Evolutionary conservation across 2,888 invertebrate species (phyloP), one percentile per base, ranked within the genome.

Genomic region (Drosophila crucigera): DNA sequence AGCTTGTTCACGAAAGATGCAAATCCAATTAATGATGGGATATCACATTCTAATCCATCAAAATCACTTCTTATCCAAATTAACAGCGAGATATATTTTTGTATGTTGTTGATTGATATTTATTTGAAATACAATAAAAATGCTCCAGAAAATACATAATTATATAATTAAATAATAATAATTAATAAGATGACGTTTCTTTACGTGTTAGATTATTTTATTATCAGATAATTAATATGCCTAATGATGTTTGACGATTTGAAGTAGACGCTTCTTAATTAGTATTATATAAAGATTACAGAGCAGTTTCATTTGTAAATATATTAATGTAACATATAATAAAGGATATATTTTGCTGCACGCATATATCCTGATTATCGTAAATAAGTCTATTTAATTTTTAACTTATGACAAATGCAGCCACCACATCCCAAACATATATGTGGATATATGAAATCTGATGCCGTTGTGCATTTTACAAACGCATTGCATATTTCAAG

Each of bases 401-500:
- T 70, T 67, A 43, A 54, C 64, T 62, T 56, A 55, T 68, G 76
- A 55, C 58, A 71, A 58, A 37, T 35, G 19, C 49, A 47, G 16
- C 30, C 25, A 31, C 28, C 19, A 30, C 62, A 56, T 4, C 47
- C 2, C 22, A 25, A 35, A n/a, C 14, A 50, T 5, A 28, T 33
- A 14, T 52, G 25, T 43, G 30, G 33, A 55, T 10, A 10, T 35
- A 28, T 22, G 35, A 49, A 37, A 4, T 19, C 31, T 50, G 52
- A 47, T 54, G 47, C 35, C 37, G 50, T 37, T 67, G 61, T 67
- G 62, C 28, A 65, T 59, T 50, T 30, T 37, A 68, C 58, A 72
- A 68, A 69, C 73, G n/a, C 50, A 56, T 63, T 72, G 69, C 60
- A 76, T 64, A 76, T 78, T 82, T 73, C 52, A 82, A 49, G 62